Conservation (phyloP, 1,140 invertebrate genomes). For the Drosophila kepulauana region DNA sequence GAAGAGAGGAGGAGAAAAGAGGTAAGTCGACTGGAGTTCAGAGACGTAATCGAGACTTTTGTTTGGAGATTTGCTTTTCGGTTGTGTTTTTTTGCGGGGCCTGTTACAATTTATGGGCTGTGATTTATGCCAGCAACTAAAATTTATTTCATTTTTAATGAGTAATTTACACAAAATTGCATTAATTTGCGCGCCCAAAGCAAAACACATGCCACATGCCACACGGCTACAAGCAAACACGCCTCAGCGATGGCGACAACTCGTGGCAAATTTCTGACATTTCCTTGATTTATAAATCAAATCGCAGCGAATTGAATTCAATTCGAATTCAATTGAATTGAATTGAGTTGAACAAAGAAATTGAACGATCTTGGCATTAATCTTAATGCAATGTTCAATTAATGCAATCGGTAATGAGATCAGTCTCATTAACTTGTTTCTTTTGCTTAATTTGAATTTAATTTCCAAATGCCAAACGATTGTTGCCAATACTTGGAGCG, state of each 20-base stretch:
- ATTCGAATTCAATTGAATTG: conserved; percentile 11
- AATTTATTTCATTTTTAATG: conserved; percentile 83
- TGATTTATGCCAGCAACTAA: conserved; percentile 75
- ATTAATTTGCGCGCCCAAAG: conserved; percentile 76
- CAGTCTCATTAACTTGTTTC: background rate
- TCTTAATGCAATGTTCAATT: conserved; percentile 30
- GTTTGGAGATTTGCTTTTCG: conserved; percentile 64
- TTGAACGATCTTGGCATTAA: conserved; percentile 26
- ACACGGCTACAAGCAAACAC: conserved; percentile 53
- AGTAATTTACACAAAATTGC: conserved; percentile 84
- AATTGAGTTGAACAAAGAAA: conserved; percentile 32
- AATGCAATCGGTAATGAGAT: conserved; percentile 33
- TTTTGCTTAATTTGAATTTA: conserved; percentile 44
- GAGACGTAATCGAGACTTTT: conserved; percentile 74
- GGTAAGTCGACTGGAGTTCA: background rate
- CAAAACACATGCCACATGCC: conserved; percentile 45
- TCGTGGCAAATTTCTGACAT: conserved; percentile 82
- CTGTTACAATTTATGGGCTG: conserved; percentile 71
- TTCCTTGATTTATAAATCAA: conserved; percentile 71
- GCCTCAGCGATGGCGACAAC: conserved; percentile 56
- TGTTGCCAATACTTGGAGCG: background rate
- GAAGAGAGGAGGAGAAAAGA: background rate
- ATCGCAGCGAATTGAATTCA: background rate
- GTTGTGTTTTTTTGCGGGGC: conserved; percentile 35
- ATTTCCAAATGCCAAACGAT: conserved; percentile 28